Percentiles rank a stretch among this genome's conserved stretches.
phyloP scores from a whole-genome alignment of 2,888 invertebrate species.

The Eupithecia tripunctaria region DNA sequence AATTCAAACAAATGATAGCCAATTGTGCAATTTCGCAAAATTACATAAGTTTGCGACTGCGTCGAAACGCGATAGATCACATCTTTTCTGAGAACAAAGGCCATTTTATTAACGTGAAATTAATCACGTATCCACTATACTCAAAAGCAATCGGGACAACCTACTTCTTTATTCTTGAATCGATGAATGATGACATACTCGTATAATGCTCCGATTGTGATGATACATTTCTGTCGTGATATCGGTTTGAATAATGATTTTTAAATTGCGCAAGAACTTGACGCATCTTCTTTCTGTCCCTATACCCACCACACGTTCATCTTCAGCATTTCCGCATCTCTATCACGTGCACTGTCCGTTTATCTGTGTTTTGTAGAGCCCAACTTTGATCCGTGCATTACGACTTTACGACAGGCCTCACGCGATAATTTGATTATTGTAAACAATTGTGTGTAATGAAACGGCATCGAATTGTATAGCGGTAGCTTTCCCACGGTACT shows the following conservation, averaged over 20 bases:
- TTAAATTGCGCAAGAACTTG: constrained; percentile 2
- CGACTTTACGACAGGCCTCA: not conserved
- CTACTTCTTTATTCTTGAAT: constrained; percentile 44
- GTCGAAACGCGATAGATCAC: constrained; percentile 35
- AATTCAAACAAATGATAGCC: constrained; percentile 37
- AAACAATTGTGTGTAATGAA: constrained; percentile 25
- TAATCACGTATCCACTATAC: constrained; percentile 44
- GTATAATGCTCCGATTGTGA: constrained; percentile 34
- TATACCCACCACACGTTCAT: not conserved
- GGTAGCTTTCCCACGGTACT: constrained; percentile 31
- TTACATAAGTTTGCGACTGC: constrained; percentile 33
- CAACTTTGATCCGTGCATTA: not conserved
- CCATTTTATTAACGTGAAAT: constrained; percentile 37
- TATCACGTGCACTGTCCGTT: not conserved
- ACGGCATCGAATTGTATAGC: constrained; percentile 15
- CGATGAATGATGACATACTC: constrained; percentile 35
- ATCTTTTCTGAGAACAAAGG: constrained; percentile 34
- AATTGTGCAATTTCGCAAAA: constrained; percentile 37
- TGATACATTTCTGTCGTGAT: too few relatives aligned
- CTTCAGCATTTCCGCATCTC: not conserved
- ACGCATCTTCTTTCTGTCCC: not conserved
- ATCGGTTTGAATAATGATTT: constrained; percentile 23
- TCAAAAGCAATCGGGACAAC: constrained; percentile 37
- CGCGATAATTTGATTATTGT: constrained; percentile 25
- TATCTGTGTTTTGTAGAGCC: not conserved